phyloP scores from a whole-genome alignment of 2,113 vertebrate genomes.

The Anolis carolinensis region DNA sequence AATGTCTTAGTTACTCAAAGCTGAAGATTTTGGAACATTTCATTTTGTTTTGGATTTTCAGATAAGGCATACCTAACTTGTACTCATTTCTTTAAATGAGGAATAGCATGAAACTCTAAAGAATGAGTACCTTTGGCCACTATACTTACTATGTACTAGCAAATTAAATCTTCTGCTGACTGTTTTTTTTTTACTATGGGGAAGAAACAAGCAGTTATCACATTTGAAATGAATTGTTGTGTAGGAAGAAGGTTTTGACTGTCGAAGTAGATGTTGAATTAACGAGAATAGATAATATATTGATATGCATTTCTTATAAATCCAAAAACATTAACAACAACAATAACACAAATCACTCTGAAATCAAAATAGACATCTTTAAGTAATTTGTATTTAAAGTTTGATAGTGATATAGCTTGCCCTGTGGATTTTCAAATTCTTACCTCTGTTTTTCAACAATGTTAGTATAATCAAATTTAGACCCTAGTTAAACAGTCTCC shows the following conservation, averaged over 20 bases:
- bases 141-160: neutral
- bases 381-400: neutral
- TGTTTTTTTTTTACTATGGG: neutral
- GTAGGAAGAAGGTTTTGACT: neutral
- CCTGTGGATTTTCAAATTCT: neutral
- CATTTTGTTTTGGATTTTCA: too few species aligned
- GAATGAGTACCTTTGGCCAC: neutral
- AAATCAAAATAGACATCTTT: neutral
- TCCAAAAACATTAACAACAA: neutral
- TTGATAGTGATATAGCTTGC: neutral
- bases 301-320: neutral
- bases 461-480: constrained; percentile 8
- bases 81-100: neutral
- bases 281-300: neutral
- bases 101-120: neutral
- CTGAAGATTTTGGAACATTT: too few species aligned
- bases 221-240: neutral
- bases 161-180: too few species aligned
- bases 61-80: too few species aligned
- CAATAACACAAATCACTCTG: neutral
- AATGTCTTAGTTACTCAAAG: too few species aligned
- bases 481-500: neutral
- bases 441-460: neutral
- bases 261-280: neutral
- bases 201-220: neutral